Base-by-base conservation (phyloP, 1,140 invertebrate genomes). In the Zaprionus gabonicus region DNA sequence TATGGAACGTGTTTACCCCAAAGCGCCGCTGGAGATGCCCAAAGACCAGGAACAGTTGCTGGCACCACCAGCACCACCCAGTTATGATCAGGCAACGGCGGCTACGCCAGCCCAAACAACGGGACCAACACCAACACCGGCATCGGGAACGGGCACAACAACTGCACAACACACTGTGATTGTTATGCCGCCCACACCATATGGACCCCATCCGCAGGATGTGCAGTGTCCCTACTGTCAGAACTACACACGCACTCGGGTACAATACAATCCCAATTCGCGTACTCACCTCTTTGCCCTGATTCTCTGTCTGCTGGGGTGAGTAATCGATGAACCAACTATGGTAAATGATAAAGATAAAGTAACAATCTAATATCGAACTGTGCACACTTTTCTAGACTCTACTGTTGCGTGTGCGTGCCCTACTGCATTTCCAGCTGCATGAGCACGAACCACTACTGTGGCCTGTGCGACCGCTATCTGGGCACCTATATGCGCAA, bases 401-500 rank as follows among this genome's bases (percentile, higher is more conserved):
- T 94, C 73, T 95, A 95, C 92, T 94, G 94, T 23, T 96, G 94
- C 71, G 94, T 94, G 10, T 95, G 94, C 65, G 86, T 95, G 31
- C 95, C 95, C 4, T 96, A 96, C 76, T 96, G 95, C 72, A 94
- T 95, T 76, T 94, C 96, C 76, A 94, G 93, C 34, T 96, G 95
- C 82, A 93, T 95, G 85, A 94, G 93, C 27, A 94, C 94, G 13
- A 95, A 95, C 71, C 96, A 96, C 80, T 95, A 94, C 80, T 96
- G 96, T 82, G 95, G 95, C 34, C 94, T 94, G 72, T 96, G 96
- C 80, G 93, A 93, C 34, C 86, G 93, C 5, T 96, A 93, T 78
- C 87, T 96, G 44, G 96, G 96, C 59, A 93, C 93, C 6, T 95
- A 95, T 65, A 27, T 73, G 58, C 87, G 86, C 62, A 76, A 68